phyloP scores from a whole-genome alignment of 2,113 vertebrate genomes.

The Empidonax traillii region DNA sequence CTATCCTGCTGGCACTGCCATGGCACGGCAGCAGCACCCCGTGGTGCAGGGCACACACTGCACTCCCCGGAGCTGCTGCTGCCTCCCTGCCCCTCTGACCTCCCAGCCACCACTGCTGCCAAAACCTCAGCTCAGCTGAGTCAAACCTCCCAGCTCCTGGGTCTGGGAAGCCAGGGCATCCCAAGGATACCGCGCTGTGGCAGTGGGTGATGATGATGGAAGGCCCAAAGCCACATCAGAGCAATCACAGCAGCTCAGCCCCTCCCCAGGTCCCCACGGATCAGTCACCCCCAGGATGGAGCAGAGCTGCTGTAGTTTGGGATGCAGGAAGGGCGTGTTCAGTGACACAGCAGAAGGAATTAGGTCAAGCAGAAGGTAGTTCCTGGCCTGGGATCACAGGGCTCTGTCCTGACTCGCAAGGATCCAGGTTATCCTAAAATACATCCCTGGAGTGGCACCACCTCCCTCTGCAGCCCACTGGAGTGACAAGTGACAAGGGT shows the following conservation, averaged over 20 bases:
- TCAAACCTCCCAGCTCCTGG: fast-evolving
- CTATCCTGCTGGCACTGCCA: background rate
- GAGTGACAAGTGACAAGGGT: background rate
- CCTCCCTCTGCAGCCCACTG: background rate
- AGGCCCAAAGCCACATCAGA: fast-evolving
- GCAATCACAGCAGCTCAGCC: background rate
- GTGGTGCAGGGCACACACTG: slow-evolving; percentile 38
- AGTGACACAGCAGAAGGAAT: background rate
- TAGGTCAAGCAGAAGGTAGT: background rate
- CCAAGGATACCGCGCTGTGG: fast-evolving
- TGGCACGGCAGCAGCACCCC: slow-evolving; percentile 57
- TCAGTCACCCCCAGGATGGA: background rate
- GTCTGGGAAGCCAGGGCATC: background rate
- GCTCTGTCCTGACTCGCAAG: background rate
- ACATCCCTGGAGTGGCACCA: background rate
- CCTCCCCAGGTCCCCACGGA: fast-evolving
- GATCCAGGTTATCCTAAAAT: background rate
- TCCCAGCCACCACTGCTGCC: background rate
- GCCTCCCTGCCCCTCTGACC: background rate
- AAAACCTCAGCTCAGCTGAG: fast-evolving
- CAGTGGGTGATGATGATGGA: background rate
- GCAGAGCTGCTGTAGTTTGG: background rate
- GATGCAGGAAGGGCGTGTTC: background rate
- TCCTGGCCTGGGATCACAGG: background rate
- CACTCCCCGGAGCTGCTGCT: background rate